Base-by-base conservation (phyloP, 2,888 invertebrate genomes). In the Synergus laeviventris region DNA sequence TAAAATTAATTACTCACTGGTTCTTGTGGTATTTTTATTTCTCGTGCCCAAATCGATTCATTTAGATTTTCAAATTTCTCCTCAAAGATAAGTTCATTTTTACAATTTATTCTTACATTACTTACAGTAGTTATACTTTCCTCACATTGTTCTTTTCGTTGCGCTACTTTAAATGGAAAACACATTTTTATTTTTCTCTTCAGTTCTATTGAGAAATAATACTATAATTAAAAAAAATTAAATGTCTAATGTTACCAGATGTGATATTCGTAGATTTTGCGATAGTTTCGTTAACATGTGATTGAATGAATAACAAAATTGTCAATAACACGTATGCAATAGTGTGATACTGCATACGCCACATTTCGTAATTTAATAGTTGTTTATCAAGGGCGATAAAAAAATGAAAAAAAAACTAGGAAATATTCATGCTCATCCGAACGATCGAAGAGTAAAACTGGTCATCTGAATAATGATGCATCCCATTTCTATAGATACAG, bases 21-120 rank as follows among this genome's bases (percentile, higher is more conserved):
- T 18, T 79, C 78, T 18, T 83, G 74, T 5, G 89, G 88, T 49
- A 88, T 84, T 61, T 84, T 84, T 39, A 89, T 79, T 59, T 87
- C 87, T 11, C 84, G 85, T 0, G 61, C 75, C 89, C 89, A 89
- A 36, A 82, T 49, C 12, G 84, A 80, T 24, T 73, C 56, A 18
- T 84, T 84, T 5, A 84, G 74, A 31, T 59, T 59, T 14, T 24
- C 73, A 84, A 95, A 95, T 76, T 92, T 90, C 74, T 95, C 95
- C 70, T 94, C 92, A 81, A 95, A 94, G 76, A 95, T 89, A 0
- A 87, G 66, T 36, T 66, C 36, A 36, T 74, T 61, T 79, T 60
- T 66, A 78, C 82, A 31, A 64, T 75, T 18, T 1, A 64, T 24
- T 42, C 42, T 64, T 64, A 16, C 64, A 64, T 64, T 64, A n/a